phyloP scores from a whole-genome alignment of 2,797 vertebrate genomes.

The Megaceryle alcyon region DNA sequence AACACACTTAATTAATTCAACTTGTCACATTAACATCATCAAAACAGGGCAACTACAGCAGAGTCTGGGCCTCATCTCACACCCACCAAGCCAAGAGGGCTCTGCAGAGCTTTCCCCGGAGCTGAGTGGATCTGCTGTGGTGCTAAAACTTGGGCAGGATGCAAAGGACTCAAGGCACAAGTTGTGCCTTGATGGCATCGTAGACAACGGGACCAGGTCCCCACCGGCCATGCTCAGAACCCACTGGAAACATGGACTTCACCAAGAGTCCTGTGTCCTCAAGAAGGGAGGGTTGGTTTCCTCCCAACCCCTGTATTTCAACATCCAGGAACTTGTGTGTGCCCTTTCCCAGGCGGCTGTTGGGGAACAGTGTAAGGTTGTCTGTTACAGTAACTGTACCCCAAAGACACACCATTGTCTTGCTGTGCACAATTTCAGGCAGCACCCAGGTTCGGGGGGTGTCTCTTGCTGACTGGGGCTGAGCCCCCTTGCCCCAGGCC shows the following conservation, averaged over 20 bases:
- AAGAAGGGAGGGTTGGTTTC: neutral
- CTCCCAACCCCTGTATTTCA: neutral
- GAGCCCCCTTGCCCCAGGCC: fast-evolving
- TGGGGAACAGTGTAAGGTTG: fast-evolving
- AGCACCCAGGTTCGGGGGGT: neutral
- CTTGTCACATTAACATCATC: constrained; percentile 5
- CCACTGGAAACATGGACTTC: fast-evolving
- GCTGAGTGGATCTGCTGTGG: fast-evolving
- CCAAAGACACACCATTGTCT: fast-evolving
- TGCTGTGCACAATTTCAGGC: fast-evolving
- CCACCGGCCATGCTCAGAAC: fast-evolving
- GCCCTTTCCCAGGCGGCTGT: neutral
- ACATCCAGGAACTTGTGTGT: neutral
- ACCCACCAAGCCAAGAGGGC: neutral
- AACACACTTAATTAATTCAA: neutral
- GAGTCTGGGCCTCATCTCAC: neutral
- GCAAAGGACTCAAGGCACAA: fast-evolving
- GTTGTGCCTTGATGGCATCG: fast-evolving
- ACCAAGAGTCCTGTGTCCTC: fast-evolving
- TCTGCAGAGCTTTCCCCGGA: neutral
- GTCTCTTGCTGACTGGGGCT: neutral
- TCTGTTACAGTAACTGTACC: fast-evolving
- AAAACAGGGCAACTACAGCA: neutral
- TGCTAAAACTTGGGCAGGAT: neutral
- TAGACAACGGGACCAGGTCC: fast-evolving